These are phyloP conservation scores for Atethmia centrago DNA, from an alignment of 2,888 invertebrate genomes.

Conservation along the genomic window DNA sequence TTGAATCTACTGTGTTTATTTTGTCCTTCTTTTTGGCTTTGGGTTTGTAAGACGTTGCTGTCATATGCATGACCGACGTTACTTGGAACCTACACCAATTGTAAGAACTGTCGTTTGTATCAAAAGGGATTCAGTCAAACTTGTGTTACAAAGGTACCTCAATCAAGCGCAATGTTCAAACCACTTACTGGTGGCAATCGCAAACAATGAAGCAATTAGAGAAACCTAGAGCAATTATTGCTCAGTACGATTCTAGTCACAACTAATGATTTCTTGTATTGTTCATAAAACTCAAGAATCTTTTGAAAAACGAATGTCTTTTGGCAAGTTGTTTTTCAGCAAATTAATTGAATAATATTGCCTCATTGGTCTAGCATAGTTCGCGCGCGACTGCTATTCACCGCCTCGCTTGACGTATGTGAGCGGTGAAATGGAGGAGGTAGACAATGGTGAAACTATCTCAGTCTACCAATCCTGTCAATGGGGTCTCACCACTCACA, in stretches of 20 bases:
- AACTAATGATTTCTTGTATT: not conserved
- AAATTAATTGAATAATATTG: not conserved
- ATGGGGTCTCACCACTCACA: too few relatives aligned
- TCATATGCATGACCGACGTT: slow-evolving; percentile 2
- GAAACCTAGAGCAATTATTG: not conserved
- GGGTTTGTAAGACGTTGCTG: not conserved
- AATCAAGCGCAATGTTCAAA: not conserved
- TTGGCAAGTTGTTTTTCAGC: too few relatives aligned
- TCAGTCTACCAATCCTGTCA: too few relatives aligned
- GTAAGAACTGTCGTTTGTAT: not conserved
- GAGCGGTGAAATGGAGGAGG: too few relatives aligned
- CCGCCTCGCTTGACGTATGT: too few relatives aligned
- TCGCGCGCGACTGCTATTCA: too few relatives aligned
- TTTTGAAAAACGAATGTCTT: too few relatives aligned
- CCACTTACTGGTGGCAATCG: not conserved
- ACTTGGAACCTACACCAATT: slow-evolving; percentile 2
- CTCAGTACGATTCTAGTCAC: not conserved
- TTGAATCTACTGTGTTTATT: slow-evolving; percentile 34
- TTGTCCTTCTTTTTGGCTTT: slow-evolving; percentile 8
- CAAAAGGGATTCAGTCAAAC: not conserved
- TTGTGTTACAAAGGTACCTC: not conserved
- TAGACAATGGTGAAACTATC: too few relatives aligned
- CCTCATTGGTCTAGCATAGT: too few relatives aligned
- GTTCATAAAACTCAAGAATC: not conserved
- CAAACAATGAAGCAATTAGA: slow-evolving; percentile 4